phyloP scores from a whole-genome alignment of 1,140 invertebrate species.

The Drosophila aff. region DNA sequence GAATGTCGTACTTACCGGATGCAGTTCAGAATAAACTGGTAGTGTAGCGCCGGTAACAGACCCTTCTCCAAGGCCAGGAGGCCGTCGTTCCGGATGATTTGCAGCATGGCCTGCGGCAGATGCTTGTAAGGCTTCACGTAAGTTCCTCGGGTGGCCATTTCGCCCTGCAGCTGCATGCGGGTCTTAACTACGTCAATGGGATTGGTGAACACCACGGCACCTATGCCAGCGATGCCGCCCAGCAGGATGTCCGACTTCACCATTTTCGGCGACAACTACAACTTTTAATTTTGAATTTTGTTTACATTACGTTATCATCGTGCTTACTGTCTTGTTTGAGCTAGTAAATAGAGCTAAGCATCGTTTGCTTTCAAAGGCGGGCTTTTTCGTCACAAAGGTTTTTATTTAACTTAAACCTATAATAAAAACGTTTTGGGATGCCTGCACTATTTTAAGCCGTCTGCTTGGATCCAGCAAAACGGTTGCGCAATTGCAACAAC shows the following conservation, averaged over 20 bases:
- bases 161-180: slow-evolving; percentile 95
- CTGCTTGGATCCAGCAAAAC: neutral
- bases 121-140: slow-evolving; percentile 87
- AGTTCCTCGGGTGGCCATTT: slow-evolving; percentile 89
- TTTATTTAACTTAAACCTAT: neutral
- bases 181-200: slow-evolving; percentile 95
- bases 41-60: slow-evolving; percentile 91
- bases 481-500: slow-evolving; percentile 85
- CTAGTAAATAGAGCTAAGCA: neutral
- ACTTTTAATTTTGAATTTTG: neutral
- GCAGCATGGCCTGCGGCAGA: slow-evolving; percentile 88
- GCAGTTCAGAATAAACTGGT: slow-evolving; percentile 87
- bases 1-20: slow-evolving; percentile 86
- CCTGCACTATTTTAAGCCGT: neutral
- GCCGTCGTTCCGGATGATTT: slow-evolving; percentile 87
- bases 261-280: slow-evolving; percentile 17
- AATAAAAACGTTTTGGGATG: neutral
- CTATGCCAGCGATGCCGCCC: slow-evolving; percentile 86
- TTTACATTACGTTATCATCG: slow-evolving; percentile 7
- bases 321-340: neutral
- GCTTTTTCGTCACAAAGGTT: neutral
- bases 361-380: too few species aligned
- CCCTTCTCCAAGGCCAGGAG: slow-evolving; percentile 94
- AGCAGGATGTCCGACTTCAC: slow-evolving; percentile 79
- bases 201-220: slow-evolving; percentile 88